Conservation (phyloP, 2,888 invertebrate genomes). For the Lasioglossum oenotherae region DNA sequence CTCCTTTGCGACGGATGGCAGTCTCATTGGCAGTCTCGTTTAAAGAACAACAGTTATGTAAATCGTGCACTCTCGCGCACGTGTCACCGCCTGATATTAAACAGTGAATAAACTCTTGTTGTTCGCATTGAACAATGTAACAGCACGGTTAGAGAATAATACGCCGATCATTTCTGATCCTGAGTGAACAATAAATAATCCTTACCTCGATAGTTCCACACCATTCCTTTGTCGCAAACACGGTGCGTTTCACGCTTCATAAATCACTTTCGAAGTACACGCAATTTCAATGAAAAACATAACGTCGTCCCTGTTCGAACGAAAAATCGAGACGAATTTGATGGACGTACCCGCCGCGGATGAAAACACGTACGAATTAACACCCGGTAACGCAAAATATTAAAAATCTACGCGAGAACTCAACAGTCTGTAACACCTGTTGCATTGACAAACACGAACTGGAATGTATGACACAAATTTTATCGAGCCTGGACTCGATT, state of each 20-base stretch:
- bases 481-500: background rate
- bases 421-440: constrained; percentile 59
- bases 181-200: background rate
- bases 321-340: background rate
- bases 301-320: background rate
- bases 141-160: background rate
- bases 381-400: background rate
- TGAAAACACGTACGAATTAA: background rate
- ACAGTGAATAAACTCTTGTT: constrained; percentile 25
- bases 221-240: constrained; percentile 14
- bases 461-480: constrained; percentile 51
- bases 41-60: constrained; percentile 17
- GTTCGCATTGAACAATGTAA: background rate
- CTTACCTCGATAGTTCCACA: constrained; percentile 14
- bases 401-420: constrained; percentile 40
- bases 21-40: background rate
- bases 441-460: constrained; percentile 54
- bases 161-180: too few relatives aligned
- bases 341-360: background rate
- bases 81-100: constrained; percentile 21
- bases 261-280: constrained; percentile 24
- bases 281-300: background rate
- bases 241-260: constrained; percentile 11
- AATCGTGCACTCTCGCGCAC: constrained; percentile 19
- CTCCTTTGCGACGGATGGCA: background rate